A percentile compares a stretch with the other conserved stretches of the same genome.
Evolutionary conservation across 2,113 vertebrate species (phyloP).

Genomic region (Dryoscopus gambensis): DNA sequence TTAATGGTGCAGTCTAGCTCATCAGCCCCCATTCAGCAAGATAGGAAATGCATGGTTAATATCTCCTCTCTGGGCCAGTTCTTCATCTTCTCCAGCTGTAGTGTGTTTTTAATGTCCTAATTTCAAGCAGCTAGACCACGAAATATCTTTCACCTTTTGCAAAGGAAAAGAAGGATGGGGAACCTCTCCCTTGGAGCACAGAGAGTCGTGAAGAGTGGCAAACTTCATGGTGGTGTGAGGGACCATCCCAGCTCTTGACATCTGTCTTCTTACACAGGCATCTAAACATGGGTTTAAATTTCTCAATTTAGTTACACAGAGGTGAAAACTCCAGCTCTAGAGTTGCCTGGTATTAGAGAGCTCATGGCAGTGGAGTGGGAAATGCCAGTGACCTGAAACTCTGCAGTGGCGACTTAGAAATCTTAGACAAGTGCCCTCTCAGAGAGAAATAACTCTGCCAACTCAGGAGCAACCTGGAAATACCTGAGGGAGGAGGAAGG

Average conservation of each 20-base stretch:
- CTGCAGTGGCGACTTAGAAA: neutral
- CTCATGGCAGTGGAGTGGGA: neutral
- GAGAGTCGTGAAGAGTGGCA: neutral
- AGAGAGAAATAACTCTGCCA: neutral
- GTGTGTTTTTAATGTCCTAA: neutral
- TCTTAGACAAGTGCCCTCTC: neutral
- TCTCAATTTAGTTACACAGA: neutral
- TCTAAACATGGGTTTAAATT: neutral
- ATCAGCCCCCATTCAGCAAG: neutral
- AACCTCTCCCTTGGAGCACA: neutral
- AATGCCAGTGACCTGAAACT: neutral
- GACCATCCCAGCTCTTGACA: neutral
- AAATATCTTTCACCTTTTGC: neutral
- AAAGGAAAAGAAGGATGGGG: neutral
- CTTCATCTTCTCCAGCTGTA: neutral
- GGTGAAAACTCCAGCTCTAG: neutral
- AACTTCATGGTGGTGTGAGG: neutral
- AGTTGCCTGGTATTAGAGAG: neutral
- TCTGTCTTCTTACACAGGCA: neutral
- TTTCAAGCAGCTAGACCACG: neutral
- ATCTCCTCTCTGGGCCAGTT: neutral
- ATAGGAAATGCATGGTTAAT: neutral
- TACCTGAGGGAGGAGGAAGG: neutral
- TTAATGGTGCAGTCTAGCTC: neutral
- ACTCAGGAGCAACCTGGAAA: neutral